These are phyloP conservation scores for Coracopsis vasa DNA, from an alignment of 2,113 vertebrate species.

Conservation along the genomic window DNA sequence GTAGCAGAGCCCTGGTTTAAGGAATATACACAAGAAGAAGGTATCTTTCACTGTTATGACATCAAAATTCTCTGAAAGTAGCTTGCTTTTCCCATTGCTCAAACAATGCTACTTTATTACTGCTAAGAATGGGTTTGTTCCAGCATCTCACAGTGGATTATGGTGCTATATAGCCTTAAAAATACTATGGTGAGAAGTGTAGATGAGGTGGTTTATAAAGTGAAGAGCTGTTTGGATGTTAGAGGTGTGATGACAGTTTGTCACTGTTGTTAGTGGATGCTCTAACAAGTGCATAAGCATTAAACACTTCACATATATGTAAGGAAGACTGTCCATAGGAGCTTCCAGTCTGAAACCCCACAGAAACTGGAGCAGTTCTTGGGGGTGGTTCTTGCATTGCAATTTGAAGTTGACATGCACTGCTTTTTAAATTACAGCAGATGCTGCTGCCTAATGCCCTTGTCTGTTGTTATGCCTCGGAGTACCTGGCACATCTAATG, in stretches of 20 bases:
- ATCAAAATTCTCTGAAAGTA: not conserved
- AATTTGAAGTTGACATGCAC: not conserved
- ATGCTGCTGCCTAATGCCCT: not conserved
- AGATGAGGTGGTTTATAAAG: not conserved
- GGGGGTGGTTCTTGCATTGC: not conserved
- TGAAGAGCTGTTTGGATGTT: not conserved
- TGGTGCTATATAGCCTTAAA: not conserved
- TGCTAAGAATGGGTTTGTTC: not conserved
- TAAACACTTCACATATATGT: not conserved
- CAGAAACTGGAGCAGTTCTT: not conserved
- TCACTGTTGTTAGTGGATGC: not conserved
- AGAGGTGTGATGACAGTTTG: not conserved
- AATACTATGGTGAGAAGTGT: not conserved
- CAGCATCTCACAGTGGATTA: not conserved
- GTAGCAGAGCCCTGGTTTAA: not conserved
- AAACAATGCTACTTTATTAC: not conserved
- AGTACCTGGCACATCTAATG: not conserved
- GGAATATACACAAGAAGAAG: not conserved
- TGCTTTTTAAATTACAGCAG: not conserved
- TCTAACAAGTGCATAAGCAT: not conserved
- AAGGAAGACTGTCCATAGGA: not conserved
- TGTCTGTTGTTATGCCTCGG: fast-evolving
- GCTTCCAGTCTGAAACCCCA: not conserved
- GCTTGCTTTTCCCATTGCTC: not conserved
- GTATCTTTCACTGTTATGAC: not conserved